Conservation (phyloP, 2,113 vertebrate genomes). For the Etheostoma cragini region DNA sequence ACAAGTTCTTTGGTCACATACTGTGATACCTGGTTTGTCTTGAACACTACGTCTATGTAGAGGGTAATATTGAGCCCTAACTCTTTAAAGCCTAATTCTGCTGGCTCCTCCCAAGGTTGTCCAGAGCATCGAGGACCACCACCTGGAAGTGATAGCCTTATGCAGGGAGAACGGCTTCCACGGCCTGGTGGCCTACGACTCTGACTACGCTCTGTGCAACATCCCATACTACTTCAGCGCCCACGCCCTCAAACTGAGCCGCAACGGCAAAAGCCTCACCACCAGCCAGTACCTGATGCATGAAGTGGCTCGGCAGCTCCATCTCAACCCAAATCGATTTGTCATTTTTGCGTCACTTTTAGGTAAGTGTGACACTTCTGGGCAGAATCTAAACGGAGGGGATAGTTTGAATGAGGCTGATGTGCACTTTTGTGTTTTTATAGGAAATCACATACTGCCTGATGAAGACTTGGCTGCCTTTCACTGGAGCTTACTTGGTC, state of each 20-base stretch:
- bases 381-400: background rate
- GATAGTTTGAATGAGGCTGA: fast-evolving
- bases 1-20: background rate
- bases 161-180: slow-evolving; percentile 95
- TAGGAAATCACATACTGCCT: slow-evolving; percentile 97
- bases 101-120: slow-evolving; percentile 85
- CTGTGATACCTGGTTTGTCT: background rate
- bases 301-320: slow-evolving; percentile 95
- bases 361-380: slow-evolving; percentile 81
- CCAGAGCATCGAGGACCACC: slow-evolving; percentile 96
- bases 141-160: slow-evolving; percentile 96
- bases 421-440: background rate
- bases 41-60: background rate
- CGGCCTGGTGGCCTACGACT: slow-evolving; percentile 95
- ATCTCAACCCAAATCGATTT: slow-evolving; percentile 94
- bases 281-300: slow-evolving; percentile 98
- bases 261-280: slow-evolving; percentile 96
- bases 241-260: slow-evolving; percentile 96
- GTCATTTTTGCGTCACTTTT: slow-evolving; percentile 96
- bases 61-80: slow-evolving; percentile 21
- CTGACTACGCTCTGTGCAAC: slow-evolving; percentile 96
- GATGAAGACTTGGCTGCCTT: slow-evolving; percentile 99
- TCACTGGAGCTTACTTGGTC: slow-evolving; percentile 98
- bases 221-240: slow-evolving; percentile 97
- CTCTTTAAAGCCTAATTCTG: background rate